Evolutionary conservation across 2,797 vertebrate species (phyloP), one percentile per base, ranked within the genome.

Genomic region (Siniperca obscura): DNA sequence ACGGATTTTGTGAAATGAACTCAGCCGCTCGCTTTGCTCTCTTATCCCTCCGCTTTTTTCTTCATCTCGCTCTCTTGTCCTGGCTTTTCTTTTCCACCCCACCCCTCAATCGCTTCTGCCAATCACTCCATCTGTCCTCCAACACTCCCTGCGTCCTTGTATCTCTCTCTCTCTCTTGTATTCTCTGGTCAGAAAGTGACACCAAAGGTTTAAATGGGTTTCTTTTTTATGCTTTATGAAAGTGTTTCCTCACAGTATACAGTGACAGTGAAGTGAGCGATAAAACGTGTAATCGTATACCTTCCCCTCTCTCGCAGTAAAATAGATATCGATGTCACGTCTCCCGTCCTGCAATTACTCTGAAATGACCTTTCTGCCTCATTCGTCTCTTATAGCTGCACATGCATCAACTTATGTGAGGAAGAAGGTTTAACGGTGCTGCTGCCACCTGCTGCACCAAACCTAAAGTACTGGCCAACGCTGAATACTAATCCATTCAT

Each of bases 1-100:
- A 72, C 82, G 69, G 82, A 83, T 76, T 81, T 83, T 83, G 79
- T 87, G 85, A 78, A 86, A 83, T 84, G 62, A 80, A 80, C 73
- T 83, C 67, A 48, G 36, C 52, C 21, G 2, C 36, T 69, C 7
- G 11, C 61, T 53, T 62, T 0, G 56, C 71, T 22, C 22, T 78
- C 55, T 71, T 48, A 44, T 81, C 55, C 44, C 4, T 1, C 7
- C 1, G 10, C 34, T 14, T n/a, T 7, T 21, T n/a, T 25, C 60
- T 76, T 34, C 50, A 2, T 66, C 65, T 68, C 34, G 0, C 34
- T 70, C 70, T 75, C 62, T 50, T 44, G 62, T 86, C 64, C 40
- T 36, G 48, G n/a, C 62, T 66, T 61, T 67, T 46, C 60, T 68
- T 70, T 38, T 71, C 38, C 62, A 34, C 13, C 50, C 42, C 65